These are phyloP conservation scores for Anableps anableps DNA, from an alignment of 2,797 vertebrate genomes.

Conservation along the genomic window DNA sequence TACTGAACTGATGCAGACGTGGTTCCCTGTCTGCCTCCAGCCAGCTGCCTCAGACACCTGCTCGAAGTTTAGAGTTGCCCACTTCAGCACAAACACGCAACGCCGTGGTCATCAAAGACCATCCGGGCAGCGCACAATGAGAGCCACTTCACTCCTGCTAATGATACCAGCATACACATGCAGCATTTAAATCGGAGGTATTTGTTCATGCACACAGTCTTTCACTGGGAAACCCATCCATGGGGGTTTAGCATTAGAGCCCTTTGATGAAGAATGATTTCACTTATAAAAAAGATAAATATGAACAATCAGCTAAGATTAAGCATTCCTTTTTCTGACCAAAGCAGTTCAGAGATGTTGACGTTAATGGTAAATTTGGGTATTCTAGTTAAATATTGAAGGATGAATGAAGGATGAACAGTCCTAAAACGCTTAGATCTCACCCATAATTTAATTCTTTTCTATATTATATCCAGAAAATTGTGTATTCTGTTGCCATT, in stretches of 20 bases:
- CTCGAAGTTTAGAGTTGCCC: conserved; percentile 74
- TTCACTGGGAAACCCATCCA: conserved; percentile 26
- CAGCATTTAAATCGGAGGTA: conserved; percentile 62
- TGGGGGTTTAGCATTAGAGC: background rate
- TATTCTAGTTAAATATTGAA: no score
- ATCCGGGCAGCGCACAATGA: conserved; percentile 72
- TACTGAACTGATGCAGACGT: conserved; percentile 73
- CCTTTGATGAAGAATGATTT: background rate
- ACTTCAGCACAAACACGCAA: conserved; percentile 72
- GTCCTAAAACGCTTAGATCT: background rate
- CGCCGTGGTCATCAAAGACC: conserved; percentile 66
- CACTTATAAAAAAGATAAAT: background rate
- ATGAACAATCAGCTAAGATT: background rate
- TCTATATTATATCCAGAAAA: no score
- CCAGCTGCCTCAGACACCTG: conserved; percentile 83
- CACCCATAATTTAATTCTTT: no score
- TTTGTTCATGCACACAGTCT: conserved; percentile 30
- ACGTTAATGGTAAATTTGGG: background rate
- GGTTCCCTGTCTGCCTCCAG: conserved; percentile 67
- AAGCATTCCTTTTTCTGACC: background rate
- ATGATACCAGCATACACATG: conserved; percentile 75
- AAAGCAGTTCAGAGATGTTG: background rate
- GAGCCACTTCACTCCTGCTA: conserved; percentile 74
- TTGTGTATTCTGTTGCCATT: no score
- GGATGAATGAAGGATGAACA: background rate